These are phyloP conservation scores for Aspidapion aeneum DNA, from an alignment of 2,888 invertebrate species.

Conservation along the genomic window DNA sequence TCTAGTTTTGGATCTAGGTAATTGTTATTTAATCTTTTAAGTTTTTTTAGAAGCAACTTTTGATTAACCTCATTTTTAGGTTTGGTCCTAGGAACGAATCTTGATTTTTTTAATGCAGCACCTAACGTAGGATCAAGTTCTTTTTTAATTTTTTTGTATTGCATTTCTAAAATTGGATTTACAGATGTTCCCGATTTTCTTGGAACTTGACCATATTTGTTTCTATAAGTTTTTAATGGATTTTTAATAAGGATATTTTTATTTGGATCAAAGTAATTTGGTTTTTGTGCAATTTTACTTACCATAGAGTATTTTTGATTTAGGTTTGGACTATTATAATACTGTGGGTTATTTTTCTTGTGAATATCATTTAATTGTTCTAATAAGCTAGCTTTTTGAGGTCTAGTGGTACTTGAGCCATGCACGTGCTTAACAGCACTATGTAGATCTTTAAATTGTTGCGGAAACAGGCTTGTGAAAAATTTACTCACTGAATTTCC, in stretches of 20 bases:
- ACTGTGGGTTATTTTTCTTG: neutral
- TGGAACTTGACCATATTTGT: no score
- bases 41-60: constrained; percentile 28
- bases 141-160: neutral
- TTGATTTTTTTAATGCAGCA: neutral
- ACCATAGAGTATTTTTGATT: neutral
- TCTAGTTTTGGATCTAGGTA: constrained; percentile 16
- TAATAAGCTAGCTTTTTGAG: neutral
- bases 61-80: constrained; percentile 11
- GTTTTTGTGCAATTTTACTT: neutral
- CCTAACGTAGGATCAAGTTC: neutral
- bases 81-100: neutral
- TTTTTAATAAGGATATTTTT: neutral
- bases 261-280: neutral
- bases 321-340: neutral
- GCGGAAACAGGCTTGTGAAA: neutral
- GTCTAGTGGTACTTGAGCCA: neutral
- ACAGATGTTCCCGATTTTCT: neutral
- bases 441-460: neutral
- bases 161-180: constrained; percentile 1
- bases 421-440: neutral
- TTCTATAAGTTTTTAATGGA: neutral
- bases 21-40: constrained; percentile 30
- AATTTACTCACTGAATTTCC: neutral
- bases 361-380: neutral